A percentile compares a stretch with the other conserved stretches of the same genome.
Conservation (phyloP, 2,113 vertebrate species). For the Pelecanus crispus region DNA sequence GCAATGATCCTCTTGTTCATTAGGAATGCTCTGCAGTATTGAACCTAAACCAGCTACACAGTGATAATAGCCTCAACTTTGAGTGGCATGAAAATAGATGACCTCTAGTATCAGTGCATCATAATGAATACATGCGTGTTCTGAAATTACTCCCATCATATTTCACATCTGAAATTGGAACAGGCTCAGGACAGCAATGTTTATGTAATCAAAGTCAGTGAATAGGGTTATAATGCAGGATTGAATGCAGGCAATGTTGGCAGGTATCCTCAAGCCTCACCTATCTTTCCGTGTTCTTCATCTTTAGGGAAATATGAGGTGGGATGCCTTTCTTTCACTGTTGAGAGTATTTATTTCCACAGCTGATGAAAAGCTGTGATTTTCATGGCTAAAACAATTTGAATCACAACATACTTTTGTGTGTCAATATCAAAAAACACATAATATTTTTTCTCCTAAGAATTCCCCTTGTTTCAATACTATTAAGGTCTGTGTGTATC, state of each 20-base stretch:
- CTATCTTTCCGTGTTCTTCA: not conserved
- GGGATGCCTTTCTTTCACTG: not conserved
- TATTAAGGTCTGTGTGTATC: not conserved
- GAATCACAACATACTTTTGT: not conserved
- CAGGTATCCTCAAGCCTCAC: not conserved
- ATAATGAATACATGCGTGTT: not conserved
- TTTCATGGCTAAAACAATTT: not conserved
- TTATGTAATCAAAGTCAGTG: not conserved
- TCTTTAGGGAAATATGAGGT: not conserved
- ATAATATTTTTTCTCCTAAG: not conserved
- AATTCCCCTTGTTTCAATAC: not conserved
- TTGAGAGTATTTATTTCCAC: not conserved
- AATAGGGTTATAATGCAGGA: not conserved
- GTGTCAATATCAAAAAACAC: not conserved
- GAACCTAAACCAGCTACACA: not conserved
- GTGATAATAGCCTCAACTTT: not conserved
- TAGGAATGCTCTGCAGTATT: not conserved
- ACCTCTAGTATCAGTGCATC: not conserved
- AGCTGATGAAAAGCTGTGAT: not conserved
- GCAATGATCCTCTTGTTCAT: not conserved
- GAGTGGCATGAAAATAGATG: not conserved
- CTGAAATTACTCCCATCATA: not conserved
- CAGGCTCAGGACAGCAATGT: not conserved
- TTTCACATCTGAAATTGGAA: not conserved
- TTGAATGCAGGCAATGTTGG: not conserved